Evolutionary conservation across 2,113 vertebrate genomes (phyloP), one percentile per base, ranked within the genome.

Genomic region (Passer domesticus): DNA sequence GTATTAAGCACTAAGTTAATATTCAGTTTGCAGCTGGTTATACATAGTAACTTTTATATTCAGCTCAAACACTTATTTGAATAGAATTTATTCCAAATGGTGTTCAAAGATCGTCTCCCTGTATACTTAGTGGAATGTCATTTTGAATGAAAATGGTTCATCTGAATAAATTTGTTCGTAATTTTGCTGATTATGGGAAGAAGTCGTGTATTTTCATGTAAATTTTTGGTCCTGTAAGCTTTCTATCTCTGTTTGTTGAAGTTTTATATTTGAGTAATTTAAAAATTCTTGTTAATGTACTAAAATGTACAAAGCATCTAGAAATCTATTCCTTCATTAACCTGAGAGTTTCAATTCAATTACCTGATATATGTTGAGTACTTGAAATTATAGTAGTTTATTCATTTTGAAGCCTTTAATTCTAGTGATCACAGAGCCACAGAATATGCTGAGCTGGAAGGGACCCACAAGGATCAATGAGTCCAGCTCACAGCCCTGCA

Each of bases 141-240:
- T 96, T 92, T 96, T 89, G 87, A 94, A 94, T 93, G 75, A 96
- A 93, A 97, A 94, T 92, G 74, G 50, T 94, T 89, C 93, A 90
- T 94, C 47, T 95, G 95, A 96, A 97, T 95, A 95, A 92, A 90
- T 97, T 93, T 94, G 33, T 74, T 96, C 87, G 89, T 96, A 92
- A 84, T 87, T 95, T 85, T 94, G 72, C 91, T 93, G 95, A 92
- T 96, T 91, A 83, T 85, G 70, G 78, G 74, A 49, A 70, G 66
- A 92, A 90, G 49, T 83, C 12, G 16, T 91, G 25, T 88, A 95
- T 96, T 97, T 97, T 96, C 58, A 91, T 94, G 94, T 86, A 94
- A 93, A 97, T 96, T 94, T 95, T 53, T 22, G 9, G 46, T 79
- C 73, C 77, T 49, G 44, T 69, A 74, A 87, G 46, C 18, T 46